Base-by-base conservation (phyloP, 2,888 invertebrate species). In the Caenorhabditis uteleia region DNA sequence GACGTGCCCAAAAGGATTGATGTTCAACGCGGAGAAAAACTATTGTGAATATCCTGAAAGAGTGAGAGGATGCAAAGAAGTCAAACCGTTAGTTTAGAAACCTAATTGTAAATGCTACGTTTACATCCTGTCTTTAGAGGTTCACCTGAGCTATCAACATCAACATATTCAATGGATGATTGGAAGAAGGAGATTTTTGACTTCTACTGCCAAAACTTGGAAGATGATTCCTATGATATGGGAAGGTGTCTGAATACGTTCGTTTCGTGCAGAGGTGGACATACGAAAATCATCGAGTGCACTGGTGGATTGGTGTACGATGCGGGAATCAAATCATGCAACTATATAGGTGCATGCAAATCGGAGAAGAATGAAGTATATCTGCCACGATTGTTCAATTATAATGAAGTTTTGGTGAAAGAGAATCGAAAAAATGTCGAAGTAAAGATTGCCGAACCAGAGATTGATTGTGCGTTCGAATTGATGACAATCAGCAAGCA, bases 1-100 rank as follows among this genome's bases (percentile, higher is more conserved):
- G 39, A 21, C 45, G 3, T 73, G 73, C 42, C 73, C 61, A 43
- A 8, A 38, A 42, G 67, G 50, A 16, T 43, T 73, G 20, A 49
- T 70, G 46, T 73, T 60, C 50, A 60, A 68, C 21, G 23, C 48
- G 8, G 50, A 49, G 18, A 49, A 49, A 16, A 57, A 66, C 36
- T 40, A 59, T 5, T 73, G 73, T 34, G 68, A 70, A 23, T 55
- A 33, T 20, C 51, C 61, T 51, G 47, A 70, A 44, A 62, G 20
- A 36, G 47, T 59, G 12, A 48, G 45, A 20, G 58, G 34, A 10
- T 64, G 64, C 20, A 40, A 47, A 36, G 44, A 58, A 12, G 44
- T 33, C 25, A 29, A 64, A 14, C 53, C 40, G 47, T 56, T 16
- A 18, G 42, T 29, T 39, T 10, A 10, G 6, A 36, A 6, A 8